Evolutionary conservation across 64 coral and sea anemone genomes (phyloP).

Genomic region (Montipora cactus): DNA sequence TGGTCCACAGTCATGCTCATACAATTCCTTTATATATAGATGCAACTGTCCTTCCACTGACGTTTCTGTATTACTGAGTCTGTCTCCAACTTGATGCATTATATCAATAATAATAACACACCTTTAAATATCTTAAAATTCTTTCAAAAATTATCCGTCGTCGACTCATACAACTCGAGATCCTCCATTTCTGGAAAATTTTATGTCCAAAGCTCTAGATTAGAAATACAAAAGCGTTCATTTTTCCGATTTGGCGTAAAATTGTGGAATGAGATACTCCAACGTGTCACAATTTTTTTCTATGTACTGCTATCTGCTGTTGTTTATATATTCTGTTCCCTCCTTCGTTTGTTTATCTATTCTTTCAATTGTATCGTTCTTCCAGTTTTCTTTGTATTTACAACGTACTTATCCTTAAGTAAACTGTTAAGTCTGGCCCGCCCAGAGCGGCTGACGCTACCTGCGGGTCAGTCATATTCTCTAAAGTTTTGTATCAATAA

Average conservation of each 20-base stretch:
- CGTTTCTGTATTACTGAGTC: constrained; percentile 28
- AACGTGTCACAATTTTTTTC: no score
- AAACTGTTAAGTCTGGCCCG: no score
- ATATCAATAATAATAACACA: constrained; percentile 13
- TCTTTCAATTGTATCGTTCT: no score
- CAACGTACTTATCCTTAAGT: no score
- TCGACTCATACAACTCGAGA: not conserved
- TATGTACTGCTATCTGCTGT: no score
- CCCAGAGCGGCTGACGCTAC: no score
- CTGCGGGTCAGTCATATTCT: no score
- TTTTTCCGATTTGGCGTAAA: not conserved
- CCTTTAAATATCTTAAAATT: constrained; percentile 8
- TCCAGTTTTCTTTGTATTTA: no score
- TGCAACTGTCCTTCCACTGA: not conserved
- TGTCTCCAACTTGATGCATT: constrained; percentile 25
- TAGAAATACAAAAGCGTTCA: not conserved
- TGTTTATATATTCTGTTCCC: no score
- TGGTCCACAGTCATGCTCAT: constrained; percentile 7
- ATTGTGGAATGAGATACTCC: not conserved
- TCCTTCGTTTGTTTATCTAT: no score
- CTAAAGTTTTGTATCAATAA: no score
- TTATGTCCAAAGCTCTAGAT: not conserved
- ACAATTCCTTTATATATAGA: constrained; percentile 35
- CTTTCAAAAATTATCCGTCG: not conserved
- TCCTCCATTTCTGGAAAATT: constrained; percentile 1